Conservation (phyloP, 2,888 invertebrate species). For the Morpho helenor region DNA sequence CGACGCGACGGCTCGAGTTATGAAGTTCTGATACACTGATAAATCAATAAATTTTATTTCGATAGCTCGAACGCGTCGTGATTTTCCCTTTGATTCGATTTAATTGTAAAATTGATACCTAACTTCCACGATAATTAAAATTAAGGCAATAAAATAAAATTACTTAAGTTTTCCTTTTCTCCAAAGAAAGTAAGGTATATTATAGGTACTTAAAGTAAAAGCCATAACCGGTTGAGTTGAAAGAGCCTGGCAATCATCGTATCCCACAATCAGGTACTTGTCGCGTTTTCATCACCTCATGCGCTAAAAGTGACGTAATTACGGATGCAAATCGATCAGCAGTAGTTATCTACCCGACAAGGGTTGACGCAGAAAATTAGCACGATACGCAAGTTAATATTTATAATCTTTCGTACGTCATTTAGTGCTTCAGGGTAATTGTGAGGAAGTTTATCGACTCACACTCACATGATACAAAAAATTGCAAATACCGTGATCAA, state of each 20-base stretch:
- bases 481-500: conserved; percentile 1
- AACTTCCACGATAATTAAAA: background rate
- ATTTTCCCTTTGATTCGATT: conserved; percentile 32
- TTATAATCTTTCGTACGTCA: conserved; percentile 63
- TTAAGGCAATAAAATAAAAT: background rate
- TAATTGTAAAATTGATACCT: conserved; percentile 9
- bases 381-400: conserved; percentile 67
- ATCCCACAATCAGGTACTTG: conserved; percentile 71
- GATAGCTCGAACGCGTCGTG: conserved; percentile 42
- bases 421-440: conserved; percentile 65
- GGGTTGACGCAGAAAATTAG: conserved; percentile 73
- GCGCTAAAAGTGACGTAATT: conserved; percentile 75
- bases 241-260: conserved; percentile 56
- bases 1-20: conserved; percentile 66
- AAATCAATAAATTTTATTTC: conserved; percentile 66
- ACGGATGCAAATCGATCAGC: conserved; percentile 77
- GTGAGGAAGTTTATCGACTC: conserved; percentile 34
- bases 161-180: background rate
- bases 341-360: conserved; percentile 68
- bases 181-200: conserved; percentile 7
- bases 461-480: conserved; percentile 4
- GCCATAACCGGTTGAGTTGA: conserved; percentile 62
- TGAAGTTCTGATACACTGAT: conserved; percentile 69
- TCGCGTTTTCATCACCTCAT: conserved; percentile 76
- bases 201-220: conserved; percentile 41